Conservation (phyloP, 2,888 invertebrate genomes). For the Azorinus chamasolen region DNA sequence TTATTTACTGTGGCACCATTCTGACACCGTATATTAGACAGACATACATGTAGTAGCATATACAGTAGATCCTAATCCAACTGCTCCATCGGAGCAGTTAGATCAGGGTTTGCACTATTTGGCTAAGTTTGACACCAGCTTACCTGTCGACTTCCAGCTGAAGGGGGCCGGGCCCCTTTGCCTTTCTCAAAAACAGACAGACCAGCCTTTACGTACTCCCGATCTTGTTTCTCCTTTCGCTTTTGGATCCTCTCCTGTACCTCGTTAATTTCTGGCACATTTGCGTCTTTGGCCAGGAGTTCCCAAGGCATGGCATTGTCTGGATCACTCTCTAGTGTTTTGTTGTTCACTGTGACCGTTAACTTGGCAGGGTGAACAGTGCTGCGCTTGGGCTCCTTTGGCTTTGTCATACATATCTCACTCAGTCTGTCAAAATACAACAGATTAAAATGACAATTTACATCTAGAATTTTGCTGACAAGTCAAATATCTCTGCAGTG, state of each 20-base stretch:
- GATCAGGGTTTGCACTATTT: too few species aligned
- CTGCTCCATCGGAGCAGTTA: too few species aligned
- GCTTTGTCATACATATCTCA: conserved; percentile 39
- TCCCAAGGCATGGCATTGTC: conserved; percentile 60
- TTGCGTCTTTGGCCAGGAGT: conserved; percentile 46
- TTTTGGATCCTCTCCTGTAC: conserved; percentile 37
- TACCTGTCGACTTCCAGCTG: neutral
- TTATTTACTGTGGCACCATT: too few species aligned
- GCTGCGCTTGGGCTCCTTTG: conserved; percentile 46
- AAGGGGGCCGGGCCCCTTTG: conserved; percentile 33
- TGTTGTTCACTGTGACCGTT: conserved; percentile 47
- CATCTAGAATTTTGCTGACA: too few species aligned
- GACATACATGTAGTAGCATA: too few species aligned
- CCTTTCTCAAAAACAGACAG: conserved; percentile 50
- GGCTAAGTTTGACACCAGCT: too few species aligned
- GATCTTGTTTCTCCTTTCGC: conserved; percentile 34
- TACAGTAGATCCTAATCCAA: too few species aligned
- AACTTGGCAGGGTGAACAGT: conserved; percentile 42
- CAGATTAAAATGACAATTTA: neutral
- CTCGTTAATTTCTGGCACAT: conserved; percentile 46
- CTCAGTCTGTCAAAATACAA: conserved; percentile 22
- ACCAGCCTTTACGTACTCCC: conserved; percentile 37
- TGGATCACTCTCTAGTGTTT: conserved; percentile 54
- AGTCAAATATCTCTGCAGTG: too few species aligned
- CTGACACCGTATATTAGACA: too few species aligned